Evolutionary conservation across 1,140 invertebrate species (phyloP).

Genomic region (Heliothis subflexa): DNA sequence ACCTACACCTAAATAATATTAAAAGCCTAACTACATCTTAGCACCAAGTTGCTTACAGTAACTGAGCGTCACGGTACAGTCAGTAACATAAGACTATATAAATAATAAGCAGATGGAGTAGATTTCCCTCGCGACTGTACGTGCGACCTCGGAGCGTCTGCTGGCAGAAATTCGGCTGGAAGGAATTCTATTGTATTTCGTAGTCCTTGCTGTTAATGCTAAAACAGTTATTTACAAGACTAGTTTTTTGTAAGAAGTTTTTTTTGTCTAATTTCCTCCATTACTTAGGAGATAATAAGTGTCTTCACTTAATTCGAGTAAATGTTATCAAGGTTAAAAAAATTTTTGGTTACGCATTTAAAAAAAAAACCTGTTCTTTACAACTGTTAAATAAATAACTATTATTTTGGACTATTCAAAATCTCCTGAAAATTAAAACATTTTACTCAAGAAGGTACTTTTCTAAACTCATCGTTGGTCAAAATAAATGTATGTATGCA

Average conservation of each 20-base stretch:
- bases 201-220: background rate
- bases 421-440: too few species aligned
- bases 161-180: conserved; percentile 3
- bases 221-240: background rate
- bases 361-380: too few species aligned
- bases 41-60: background rate
- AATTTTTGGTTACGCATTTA: too few species aligned
- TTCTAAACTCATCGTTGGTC: background rate
- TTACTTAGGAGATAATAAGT: too few species aligned
- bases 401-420: too few species aligned
- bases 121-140: conserved; percentile 60
- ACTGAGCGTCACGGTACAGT: background rate
- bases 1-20: background rate
- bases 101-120: conserved; percentile 58
- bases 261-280: background rate
- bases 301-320: too few species aligned
- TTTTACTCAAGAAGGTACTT: too few species aligned
- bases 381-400: too few species aligned
- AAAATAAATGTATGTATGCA: background rate
- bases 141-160: conserved; percentile 42
- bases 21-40: background rate
- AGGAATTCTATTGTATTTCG: conserved; percentile 16
- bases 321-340: too few species aligned
- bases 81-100: conserved; percentile 49
- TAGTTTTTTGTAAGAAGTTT: background rate